Base-by-base conservation (phyloP, 92 coral and sea anemone species). In the Isaurus tuberculatus region DNA sequence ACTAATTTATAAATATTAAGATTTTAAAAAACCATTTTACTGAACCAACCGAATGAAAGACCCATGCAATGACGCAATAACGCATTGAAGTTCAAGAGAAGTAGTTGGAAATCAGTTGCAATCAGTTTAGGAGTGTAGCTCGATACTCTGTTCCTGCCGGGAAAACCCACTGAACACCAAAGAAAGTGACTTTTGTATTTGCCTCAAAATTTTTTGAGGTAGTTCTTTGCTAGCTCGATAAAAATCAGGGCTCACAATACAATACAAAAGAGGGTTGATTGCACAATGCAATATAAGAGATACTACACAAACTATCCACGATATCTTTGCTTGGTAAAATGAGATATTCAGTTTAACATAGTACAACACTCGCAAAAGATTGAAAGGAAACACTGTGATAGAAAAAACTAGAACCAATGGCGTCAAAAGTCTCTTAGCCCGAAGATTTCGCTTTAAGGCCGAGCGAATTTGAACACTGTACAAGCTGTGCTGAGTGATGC, bases 191-290 rank as follows among this genome's bases (percentile, higher is more conserved):
- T 8, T 8, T 11, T 46, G 53, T 11, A 46, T 46, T 46, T 46
- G 2, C 16, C 53, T 46, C 53, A 65, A 65, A 37, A 65, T 25
- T 2, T 65, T 65, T 65, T 65, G 71, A 28, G 19, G 71, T 34
- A 65, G n/a, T 22, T 65, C 17, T 65, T 65, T 65, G 36, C 11
- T 65, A 27, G 32, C 71, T 29, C 71, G 42, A 65, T 65, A 65
- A 65, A 65, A 65, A 13, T 65, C 71, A 15, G 71, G 71, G 15
- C 30, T 65, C n/a, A 65, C 71, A 28, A 65, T 65, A 26, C 71
- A 65, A 65, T 65, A 65, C 30, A 65, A 28, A 15, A 65, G n/a
- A 8, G 71, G 71, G 8, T 65, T 65, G n/a, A 65, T 65, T 0
- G 71, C 71, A 65, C 71, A 65, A 22, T 65, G 71, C 11, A 34